Conservation (phyloP, 2,797 vertebrate species). For the Lycodopsis pacificus region DNA sequence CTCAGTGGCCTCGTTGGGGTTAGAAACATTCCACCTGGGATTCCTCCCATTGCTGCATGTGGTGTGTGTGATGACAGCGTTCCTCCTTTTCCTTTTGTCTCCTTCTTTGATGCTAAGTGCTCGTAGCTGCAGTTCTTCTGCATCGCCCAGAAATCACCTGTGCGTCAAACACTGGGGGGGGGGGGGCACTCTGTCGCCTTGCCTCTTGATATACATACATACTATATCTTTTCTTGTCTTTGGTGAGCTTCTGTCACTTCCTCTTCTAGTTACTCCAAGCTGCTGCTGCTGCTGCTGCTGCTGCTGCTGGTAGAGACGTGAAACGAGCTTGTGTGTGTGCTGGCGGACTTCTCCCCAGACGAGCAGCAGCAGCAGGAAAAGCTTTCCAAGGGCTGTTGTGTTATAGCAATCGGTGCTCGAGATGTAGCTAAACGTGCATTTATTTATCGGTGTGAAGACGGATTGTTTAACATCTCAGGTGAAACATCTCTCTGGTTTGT, state of each 20-base stretch:
- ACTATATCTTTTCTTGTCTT: background rate
- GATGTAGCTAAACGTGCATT: slow-evolving; percentile 32
- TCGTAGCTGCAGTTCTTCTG: slow-evolving; percentile 21
- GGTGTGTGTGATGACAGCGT: background rate
- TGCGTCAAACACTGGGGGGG: background rate
- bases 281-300: too few relatives aligned
- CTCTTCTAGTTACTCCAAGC: slow-evolving; percentile 8
- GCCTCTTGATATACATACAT: background rate
- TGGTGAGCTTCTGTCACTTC: slow-evolving; percentile 2
- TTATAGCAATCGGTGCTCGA: slow-evolving; percentile 52
- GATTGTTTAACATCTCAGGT: slow-evolving; percentile 59
- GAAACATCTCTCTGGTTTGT: slow-evolving; percentile 28
- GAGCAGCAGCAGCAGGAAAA: slow-evolving; percentile 17
- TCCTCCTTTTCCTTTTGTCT: background rate
- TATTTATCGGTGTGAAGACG: slow-evolving; percentile 45
- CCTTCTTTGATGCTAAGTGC: slow-evolving; percentile 49
- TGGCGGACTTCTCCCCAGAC: background rate
- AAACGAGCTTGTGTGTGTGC: slow-evolving; percentile 1
- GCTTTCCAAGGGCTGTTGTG: slow-evolving; percentile 41
- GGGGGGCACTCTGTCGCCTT: background rate
- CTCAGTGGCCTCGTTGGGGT: slow-evolving; percentile 6
- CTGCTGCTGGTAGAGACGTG: slow-evolving; percentile 25
- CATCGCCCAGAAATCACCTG: slow-evolving; percentile 30
- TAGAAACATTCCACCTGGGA: slow-evolving; percentile 11
- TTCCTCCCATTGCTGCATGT: slow-evolving; percentile 11